Evolutionary conservation across 2,888 invertebrate species (phyloP).

Genomic region (Noctua comes): DNA sequence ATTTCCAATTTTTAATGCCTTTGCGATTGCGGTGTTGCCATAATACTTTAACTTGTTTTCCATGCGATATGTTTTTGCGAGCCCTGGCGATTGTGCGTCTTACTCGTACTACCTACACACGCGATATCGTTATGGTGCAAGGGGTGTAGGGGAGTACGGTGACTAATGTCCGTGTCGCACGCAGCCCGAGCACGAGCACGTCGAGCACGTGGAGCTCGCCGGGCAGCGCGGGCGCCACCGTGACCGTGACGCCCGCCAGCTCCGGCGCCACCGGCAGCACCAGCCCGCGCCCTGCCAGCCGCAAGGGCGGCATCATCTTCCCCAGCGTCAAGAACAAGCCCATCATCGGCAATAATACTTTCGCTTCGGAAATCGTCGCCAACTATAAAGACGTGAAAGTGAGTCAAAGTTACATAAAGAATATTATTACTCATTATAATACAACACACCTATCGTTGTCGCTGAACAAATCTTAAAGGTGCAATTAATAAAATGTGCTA

Average conservation of each 20-base stretch:
- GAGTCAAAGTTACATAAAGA: conserved; percentile 83
- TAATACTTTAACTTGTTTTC: conserved; percentile 22
- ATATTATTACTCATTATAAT: conserved; percentile 70
- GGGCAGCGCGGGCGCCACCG: conserved; percentile 72
- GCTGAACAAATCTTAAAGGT: conserved; percentile 65
- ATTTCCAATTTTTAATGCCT: conserved; percentile 62
- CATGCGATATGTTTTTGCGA: conserved; percentile 56
- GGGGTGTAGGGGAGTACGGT: conserved; percentile 69
- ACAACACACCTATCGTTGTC: conserved; percentile 68
- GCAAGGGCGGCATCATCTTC: conserved; percentile 96
- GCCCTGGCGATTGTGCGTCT: conserved; percentile 58
- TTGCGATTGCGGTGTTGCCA: conserved; percentile 67
- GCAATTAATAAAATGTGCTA: conserved; percentile 70
- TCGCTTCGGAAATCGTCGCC: conserved; percentile 94
- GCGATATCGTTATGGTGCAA: conserved; percentile 48
- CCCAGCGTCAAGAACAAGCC: conserved; percentile 98
- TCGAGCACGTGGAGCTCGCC: conserved; percentile 73
- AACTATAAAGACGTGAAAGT: conserved; percentile 96
- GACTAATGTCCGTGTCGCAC: conserved; percentile 86
- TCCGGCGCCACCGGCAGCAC: conserved; percentile 78
- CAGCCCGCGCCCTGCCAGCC: conserved; percentile 86
- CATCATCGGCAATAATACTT: conserved; percentile 95
- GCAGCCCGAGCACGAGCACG: conserved; percentile 85
- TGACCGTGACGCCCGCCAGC: conserved; percentile 82
- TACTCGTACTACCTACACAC: conserved; percentile 51